Evolutionary conservation across 2,888 invertebrate species (phyloP).

Genomic region (Polymixis flavicincta): DNA sequence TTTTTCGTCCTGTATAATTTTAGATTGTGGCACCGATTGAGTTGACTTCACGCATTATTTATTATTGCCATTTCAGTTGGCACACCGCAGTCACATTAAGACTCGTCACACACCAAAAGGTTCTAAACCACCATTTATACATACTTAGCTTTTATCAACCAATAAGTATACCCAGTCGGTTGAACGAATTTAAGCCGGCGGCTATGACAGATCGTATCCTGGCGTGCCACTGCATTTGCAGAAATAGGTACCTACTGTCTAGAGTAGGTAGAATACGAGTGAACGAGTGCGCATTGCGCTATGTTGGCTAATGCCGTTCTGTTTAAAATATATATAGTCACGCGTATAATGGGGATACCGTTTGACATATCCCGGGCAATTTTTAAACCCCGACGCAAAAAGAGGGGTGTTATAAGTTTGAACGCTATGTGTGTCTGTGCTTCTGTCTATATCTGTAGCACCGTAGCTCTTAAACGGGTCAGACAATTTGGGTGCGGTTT

Average conservation of each 20-base stretch:
- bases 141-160: neutral
- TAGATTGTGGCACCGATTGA: too few species aligned
- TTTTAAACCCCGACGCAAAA: too few species aligned
- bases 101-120: neutral
- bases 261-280: neutral
- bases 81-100: neutral
- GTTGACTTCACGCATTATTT: neutral
- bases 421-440: too few species aligned
- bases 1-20: too few species aligned
- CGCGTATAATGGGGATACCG: neutral
- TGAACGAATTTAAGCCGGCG: neutral
- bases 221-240: constrained; percentile 1
- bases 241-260: neutral
- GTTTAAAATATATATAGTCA: neutral
- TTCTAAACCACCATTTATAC: neutral
- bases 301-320: neutral
- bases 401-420: too few species aligned
- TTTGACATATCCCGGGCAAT: too few species aligned
- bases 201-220: neutral
- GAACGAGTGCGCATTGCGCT: neutral
- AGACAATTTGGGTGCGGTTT: too few species aligned
- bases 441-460: too few species aligned
- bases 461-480: too few species aligned
- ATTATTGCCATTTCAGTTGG: neutral
- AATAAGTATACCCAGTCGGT: too few species aligned